Conservation (phyloP, 1,140 invertebrate genomes). For the Ditylenchus dipsaci region DNA sequence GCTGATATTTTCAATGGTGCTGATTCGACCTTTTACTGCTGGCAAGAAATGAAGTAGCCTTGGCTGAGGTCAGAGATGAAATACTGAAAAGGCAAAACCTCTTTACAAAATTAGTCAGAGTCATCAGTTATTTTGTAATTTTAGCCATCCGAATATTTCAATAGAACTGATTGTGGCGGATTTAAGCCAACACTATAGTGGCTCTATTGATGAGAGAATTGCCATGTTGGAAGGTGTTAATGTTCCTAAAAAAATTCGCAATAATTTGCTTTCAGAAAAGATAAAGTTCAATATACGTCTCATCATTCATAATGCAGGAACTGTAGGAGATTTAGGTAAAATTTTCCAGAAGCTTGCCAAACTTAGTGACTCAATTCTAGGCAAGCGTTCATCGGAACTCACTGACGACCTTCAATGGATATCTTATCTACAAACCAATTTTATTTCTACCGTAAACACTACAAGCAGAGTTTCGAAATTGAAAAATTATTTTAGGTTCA, state of each 20-base stretch:
- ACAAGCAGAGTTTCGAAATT: conserved; percentile 74
- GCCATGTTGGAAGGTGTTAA: not conserved
- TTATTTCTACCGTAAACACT: conserved; percentile 68
- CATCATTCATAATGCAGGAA: conserved; percentile 84
- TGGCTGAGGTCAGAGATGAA: conserved; percentile 19
- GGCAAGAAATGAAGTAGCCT: conserved; percentile 17
- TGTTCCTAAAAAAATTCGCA: not conserved
- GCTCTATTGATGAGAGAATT: conserved; percentile 4
- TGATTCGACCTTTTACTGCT: conserved; percentile 28
- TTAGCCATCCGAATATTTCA: conserved; percentile 17
- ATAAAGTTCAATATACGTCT: conserved; percentile 67
- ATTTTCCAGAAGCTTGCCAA: too few species aligned
- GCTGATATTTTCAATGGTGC: conserved; percentile 17
- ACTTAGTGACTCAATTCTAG: conserved; percentile 20
- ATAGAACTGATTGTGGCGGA: conserved; percentile 49
- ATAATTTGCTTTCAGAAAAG: conserved; percentile 11
- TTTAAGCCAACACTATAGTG: conserved; percentile 29
- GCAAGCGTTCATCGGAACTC: conserved; percentile 62
- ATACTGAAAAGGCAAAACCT: conserved; percentile 17
- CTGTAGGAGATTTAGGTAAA: conserved; percentile 71
- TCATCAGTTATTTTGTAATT: not conserved
- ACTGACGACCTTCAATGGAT: conserved; percentile 56
- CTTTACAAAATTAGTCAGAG: not conserved
- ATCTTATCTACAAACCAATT: conserved; percentile 73
- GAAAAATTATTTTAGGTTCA: conserved; percentile 47